These are phyloP conservation scores for Anolis sagrei DNA, from an alignment of 2,113 vertebrate species.

Conservation along the genomic window DNA sequence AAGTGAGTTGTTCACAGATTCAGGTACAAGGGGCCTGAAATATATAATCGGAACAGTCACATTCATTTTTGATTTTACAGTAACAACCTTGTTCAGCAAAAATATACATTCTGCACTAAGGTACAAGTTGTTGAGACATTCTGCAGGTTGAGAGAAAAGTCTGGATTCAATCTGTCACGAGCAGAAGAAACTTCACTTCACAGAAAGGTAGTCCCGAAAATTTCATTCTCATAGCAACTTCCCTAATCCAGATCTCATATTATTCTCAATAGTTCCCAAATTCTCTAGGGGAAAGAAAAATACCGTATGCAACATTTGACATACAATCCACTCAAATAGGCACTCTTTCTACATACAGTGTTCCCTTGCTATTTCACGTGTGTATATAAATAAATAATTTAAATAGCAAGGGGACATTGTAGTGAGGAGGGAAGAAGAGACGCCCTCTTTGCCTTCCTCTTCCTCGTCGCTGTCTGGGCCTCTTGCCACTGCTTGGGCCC, in stretches of 20 bases:
- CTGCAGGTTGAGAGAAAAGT: not conserved
- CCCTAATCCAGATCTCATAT: not conserved
- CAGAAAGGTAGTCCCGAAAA: no score
- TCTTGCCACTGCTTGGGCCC: no score
- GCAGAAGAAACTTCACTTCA: not conserved
- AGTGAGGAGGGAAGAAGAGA: no score
- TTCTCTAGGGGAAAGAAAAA: no score
- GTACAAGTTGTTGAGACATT: not conserved
- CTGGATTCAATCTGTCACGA: not conserved
- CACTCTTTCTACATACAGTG: no score
- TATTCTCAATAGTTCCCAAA: not conserved
- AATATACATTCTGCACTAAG: not conserved
- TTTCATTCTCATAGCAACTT: not conserved
- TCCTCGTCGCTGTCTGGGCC: no score
- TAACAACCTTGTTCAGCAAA: not conserved
- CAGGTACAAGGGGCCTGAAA: constrained; percentile 91
- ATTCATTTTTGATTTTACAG: not conserved
- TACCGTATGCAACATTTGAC: no score
- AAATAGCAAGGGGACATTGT: no score
- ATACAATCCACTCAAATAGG: no score
- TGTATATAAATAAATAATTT: no score
- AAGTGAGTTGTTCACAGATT: constrained; percentile 96
- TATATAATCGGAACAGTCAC: constrained; percentile 37
- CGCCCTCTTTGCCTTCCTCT: no score
- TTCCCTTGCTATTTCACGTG: no score